These are phyloP conservation scores for Chinchilla lanigera DNA, from an alignment of 2,113 vertebrate genomes.

Conservation along the genomic window DNA sequence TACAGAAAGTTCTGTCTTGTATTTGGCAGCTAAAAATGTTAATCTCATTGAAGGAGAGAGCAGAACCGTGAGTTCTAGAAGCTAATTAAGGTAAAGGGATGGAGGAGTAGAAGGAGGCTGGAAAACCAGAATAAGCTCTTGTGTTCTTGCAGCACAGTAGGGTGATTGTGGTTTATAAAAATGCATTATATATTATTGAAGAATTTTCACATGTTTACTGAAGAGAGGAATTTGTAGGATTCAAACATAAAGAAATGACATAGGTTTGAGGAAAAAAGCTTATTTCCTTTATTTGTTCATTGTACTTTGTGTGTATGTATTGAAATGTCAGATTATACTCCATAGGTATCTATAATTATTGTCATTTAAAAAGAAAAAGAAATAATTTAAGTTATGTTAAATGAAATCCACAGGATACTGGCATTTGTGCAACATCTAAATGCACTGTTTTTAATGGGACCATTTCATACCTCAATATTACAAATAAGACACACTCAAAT, in stretches of 20 bases:
- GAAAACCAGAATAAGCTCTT: not conserved
- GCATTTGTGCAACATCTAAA: not conserved
- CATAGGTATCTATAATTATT: not conserved
- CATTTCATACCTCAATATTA: not conserved
- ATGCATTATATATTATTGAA: not conserved
- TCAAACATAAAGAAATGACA: not conserved
- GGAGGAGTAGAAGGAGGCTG: not conserved
- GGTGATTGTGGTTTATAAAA: not conserved
- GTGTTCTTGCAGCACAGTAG: not conserved
- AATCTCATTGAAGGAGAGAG: not conserved
- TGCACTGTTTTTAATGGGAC: not conserved
- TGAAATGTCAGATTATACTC: not conserved
- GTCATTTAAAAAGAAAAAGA: not conserved
- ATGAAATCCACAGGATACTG: not conserved
- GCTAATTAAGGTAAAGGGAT: not conserved
- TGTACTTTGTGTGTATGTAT: not conserved
- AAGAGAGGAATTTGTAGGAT: not conserved
- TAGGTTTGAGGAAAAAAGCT: not conserved
- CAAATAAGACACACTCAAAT: not conserved
- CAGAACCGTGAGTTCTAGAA: not conserved
- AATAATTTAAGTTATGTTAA: not conserved
- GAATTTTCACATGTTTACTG: not conserved
- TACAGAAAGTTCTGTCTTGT: no score
- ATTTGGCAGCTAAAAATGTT: not conserved
- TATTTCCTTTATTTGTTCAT: not conserved